These are phyloP conservation scores for Catharus bicknelli DNA, from an alignment of 2,113 vertebrate genomes.

Conservation along the genomic window DNA sequence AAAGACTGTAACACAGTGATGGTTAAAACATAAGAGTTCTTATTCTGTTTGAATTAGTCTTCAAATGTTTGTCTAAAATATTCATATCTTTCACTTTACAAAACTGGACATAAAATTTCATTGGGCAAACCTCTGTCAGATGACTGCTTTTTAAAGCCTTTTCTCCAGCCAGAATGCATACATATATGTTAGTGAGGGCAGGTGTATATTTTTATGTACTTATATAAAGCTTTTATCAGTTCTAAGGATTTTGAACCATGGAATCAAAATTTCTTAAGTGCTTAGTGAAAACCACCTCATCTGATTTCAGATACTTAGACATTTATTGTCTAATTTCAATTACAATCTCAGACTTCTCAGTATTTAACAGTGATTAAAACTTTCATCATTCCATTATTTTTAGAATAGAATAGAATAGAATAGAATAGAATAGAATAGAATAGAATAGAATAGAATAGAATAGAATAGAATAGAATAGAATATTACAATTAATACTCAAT, in stretches of 20 bases:
- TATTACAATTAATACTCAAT: not conserved
- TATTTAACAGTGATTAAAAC: not conserved
- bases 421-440: too few relatives aligned
- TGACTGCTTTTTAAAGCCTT: not conserved
- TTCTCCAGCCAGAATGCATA: not conserved
- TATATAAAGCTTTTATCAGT: not conserved
- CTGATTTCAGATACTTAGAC: not conserved
- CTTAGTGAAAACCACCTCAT: rapidly evolving
- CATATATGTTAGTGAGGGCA: not conserved
- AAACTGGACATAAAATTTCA: not conserved
- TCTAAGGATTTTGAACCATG: not conserved
- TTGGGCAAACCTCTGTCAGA: not conserved
- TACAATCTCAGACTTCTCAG: not conserved
- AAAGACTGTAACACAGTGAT: not conserved
- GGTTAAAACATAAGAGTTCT: conserved; percentile 4
- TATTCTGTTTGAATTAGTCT: conserved; percentile 23
- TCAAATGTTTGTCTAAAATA: conserved; percentile 46
- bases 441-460: too few relatives aligned
- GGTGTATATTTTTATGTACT: rapidly evolving
- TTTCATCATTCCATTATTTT: not conserved
- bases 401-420: too few relatives aligned
- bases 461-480: too few relatives aligned
- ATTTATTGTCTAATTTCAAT: not conserved
- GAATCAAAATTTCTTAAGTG: not conserved
- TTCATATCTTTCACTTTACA: not conserved